Conservation (phyloP, 2,113 vertebrate species). For the Benitochromis conjunctus region DNA sequence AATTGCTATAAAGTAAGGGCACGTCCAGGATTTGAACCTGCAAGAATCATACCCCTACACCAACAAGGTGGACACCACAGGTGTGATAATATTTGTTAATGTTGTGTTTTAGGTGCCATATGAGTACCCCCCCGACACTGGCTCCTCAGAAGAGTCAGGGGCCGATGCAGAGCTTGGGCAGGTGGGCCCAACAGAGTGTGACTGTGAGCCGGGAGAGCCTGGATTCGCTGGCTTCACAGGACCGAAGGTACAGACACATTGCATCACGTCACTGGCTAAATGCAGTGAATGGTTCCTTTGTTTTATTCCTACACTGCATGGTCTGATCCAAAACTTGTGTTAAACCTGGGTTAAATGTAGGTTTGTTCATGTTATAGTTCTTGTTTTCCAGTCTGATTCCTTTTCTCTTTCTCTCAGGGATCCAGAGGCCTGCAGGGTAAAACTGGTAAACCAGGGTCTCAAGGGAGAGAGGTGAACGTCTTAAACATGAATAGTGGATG, state of each 20-base stretch:
- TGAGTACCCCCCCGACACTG: background rate
- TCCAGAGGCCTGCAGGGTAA: conserved; percentile 71
- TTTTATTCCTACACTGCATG: background rate
- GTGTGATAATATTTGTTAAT: background rate
- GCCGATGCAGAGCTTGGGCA: conserved; percentile 12
- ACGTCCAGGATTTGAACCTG: background rate
- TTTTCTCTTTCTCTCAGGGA: conserved; percentile 57
- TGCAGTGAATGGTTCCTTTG: background rate
- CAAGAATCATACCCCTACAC: rapidly evolving
- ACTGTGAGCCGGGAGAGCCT: conserved; percentile 69
- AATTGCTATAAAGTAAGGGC: background rate
- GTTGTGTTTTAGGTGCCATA: conserved; percentile 50
- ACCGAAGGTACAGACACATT: conserved; percentile 57
- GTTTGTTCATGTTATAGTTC: background rate
- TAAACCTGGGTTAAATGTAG: background rate
- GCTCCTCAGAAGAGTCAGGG: conserved; percentile 52
- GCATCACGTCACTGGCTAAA: rapidly evolving
- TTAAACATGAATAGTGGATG: background rate
- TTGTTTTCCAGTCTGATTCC: background rate
- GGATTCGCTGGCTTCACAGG: conserved; percentile 69
- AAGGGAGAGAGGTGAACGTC: conserved; percentile 73
- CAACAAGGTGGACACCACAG: background rate
- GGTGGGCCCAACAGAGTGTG: conserved; percentile 55
- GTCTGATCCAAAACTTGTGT: background rate
- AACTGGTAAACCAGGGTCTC: conserved; percentile 64